Evolutionary conservation across 2,113 vertebrate genomes (phyloP).

Genomic region (Willisornis vidua): DNA sequence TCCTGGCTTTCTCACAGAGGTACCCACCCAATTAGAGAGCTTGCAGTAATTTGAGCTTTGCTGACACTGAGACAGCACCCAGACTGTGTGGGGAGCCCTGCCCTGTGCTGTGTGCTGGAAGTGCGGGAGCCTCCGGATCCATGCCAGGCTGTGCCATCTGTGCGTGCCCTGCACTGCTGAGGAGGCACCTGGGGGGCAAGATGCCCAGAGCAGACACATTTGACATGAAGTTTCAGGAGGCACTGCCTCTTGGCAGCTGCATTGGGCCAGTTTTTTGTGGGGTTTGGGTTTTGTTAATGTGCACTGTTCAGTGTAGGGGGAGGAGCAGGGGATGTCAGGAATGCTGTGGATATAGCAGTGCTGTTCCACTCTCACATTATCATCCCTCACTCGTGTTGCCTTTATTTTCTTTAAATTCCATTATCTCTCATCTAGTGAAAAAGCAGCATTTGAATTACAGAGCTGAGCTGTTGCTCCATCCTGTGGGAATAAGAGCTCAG

Average conservation of each 20-base stretch:
- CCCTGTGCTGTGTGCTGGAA: neutral
- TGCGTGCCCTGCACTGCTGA: neutral
- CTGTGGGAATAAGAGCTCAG: neutral
- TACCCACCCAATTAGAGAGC: neutral
- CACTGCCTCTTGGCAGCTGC: neutral
- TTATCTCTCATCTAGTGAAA: neutral
- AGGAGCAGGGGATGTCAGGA: neutral
- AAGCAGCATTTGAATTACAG: conserved; percentile 30
- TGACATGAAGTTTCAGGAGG: neutral
- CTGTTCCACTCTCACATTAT: neutral
- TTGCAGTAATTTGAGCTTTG: neutral
- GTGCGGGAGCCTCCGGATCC: neutral
- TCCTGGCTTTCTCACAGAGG: neutral
- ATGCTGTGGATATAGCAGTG: neutral
- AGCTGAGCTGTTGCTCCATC: neutral
- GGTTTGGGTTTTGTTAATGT: neutral
- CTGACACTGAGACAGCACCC: neutral
- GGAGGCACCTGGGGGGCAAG: neutral
- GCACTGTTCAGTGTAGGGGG: neutral
- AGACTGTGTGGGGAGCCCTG: neutral
- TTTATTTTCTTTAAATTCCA: neutral
- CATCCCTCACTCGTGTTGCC: neutral
- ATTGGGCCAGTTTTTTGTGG: neutral
- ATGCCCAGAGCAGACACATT: neutral
- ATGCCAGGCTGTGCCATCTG: neutral